Base-by-base conservation (phyloP, 2,113 vertebrate genomes). In the Poeciliopsis retropinna region DNA sequence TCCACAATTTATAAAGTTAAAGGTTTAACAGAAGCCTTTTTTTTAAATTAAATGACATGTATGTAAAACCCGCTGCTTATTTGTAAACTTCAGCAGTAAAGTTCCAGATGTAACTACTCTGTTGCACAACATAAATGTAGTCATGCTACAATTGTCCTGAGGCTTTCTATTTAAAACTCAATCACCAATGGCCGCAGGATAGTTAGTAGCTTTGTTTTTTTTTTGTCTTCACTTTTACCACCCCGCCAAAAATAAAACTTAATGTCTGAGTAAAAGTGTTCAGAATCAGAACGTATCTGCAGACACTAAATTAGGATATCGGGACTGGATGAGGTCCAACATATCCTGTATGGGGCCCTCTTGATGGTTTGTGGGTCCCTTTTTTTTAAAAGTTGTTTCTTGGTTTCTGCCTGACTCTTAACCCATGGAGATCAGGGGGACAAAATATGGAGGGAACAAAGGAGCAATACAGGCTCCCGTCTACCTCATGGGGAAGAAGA, bases 401-500 rank as follows among this genome's bases (percentile, higher is more conserved):
- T 2, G 30, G 3, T 78, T 82, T 79, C 75, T 66, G 83, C 63
- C 78, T 77, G 70, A 68, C 73, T 79, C 62, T 84, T 17, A 83
- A 81, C 74, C 84, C 82, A 39, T 60, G 60, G 78, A 81, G 76
- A 81, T 81, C 78, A 67, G 68, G 73, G 75, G 81, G 76, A 72
- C 64, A 81, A 82, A 88, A 80, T 29, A 78, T 78, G 74, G 67
- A 44, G 81, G 78, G 82, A 88, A 90, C 91, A 91, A 91, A 92
- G 83, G 78, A 75, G 79, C 72, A 76, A 89, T 89, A 75, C 78
- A 80, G 80, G 73, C 90, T 82, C 87, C 86, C 74, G 64, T 85
- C 87, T 85, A 83, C 87, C 92, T 93, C 93, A 85, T 81, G 90
- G 91, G 89, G 89, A 93, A 88, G 90, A 94, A 94, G 93, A 94